These are phyloP conservation scores for Andrena fulva DNA, from an alignment of 2,888 invertebrate species.

Conservation along the genomic window DNA sequence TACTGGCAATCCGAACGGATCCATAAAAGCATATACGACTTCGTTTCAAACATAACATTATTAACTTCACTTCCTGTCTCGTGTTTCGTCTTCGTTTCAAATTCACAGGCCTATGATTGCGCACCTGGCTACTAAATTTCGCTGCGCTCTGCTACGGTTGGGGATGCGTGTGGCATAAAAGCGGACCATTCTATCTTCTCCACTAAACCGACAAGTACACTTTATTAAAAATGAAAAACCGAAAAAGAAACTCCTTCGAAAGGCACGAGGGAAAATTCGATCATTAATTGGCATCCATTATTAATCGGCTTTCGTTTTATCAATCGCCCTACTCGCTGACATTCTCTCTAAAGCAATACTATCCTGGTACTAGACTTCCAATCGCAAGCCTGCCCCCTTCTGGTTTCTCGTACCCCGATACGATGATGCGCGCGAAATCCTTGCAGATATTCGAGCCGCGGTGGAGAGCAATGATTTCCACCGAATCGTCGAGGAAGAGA, in stretches of 20 bases:
- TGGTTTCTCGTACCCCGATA: not conserved
- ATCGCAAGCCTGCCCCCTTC: not conserved
- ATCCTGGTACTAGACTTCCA: not conserved
- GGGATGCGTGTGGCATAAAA: slow-evolving; percentile 7
- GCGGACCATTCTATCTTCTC: not conserved
- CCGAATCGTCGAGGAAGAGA: slow-evolving; percentile 40
- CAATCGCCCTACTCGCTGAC: slow-evolving; percentile 20
- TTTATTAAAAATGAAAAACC: not conserved
- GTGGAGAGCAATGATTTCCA: slow-evolving; percentile 52
- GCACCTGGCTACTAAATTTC: slow-evolving; percentile 42
- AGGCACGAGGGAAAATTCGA: not conserved
- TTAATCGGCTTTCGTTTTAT: slow-evolving; percentile 31
- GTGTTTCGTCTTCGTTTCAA: slow-evolving; percentile 10
- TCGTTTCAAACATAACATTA: slow-evolving; percentile 33
- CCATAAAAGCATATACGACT: not conserved
- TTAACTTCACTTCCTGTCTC: slow-evolving; percentile 33
- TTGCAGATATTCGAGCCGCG: slow-evolving; percentile 54
- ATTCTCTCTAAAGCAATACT: not conserved
- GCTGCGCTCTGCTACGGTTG: slow-evolving; percentile 31
- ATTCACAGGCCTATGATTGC: slow-evolving; percentile 12
- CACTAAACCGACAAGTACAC: slow-evolving; percentile 12
- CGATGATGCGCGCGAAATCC: not conserved
- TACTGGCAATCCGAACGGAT: slow-evolving; percentile 15
- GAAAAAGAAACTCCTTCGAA: slow-evolving; percentile 2
- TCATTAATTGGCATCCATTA: slow-evolving; percentile 24